Conservation (phyloP, 2,888 invertebrate genomes). For the Dasysyrphus albostriatus region DNA sequence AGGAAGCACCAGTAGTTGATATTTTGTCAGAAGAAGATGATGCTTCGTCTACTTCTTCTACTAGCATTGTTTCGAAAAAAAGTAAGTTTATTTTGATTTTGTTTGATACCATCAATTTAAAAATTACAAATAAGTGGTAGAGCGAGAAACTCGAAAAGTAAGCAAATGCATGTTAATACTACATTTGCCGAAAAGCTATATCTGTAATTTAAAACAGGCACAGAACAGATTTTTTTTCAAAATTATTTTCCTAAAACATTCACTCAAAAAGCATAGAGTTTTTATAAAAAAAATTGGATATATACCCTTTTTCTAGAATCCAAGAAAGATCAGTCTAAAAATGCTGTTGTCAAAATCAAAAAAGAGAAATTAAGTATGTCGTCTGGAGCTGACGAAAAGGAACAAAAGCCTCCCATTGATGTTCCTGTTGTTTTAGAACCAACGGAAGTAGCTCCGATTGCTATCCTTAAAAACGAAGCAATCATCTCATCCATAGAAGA, state of each 20-base stretch:
- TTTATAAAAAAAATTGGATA: too few relatives aligned
- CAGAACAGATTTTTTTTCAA: too few relatives aligned
- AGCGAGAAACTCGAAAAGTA: too few relatives aligned
- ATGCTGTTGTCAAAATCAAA: slow-evolving; percentile 42
- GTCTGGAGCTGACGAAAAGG: not conserved
- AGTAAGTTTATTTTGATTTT: slow-evolving; percentile 29
- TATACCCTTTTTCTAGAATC: slow-evolving; percentile 33
- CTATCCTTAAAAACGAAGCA: slow-evolving; percentile 66
- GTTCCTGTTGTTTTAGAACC: slow-evolving; percentile 60
- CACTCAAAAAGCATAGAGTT: too few relatives aligned
- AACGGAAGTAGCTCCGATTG: slow-evolving; percentile 6
- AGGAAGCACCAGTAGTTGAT: slow-evolving; percentile 74
- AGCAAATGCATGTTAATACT: too few relatives aligned
- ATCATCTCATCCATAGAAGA: slow-evolving; percentile 76
- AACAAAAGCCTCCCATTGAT: not conserved
- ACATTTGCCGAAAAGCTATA: too few relatives aligned
- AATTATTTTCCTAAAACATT: too few relatives aligned
- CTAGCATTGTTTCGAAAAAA: slow-evolving; percentile 41
- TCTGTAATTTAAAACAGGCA: too few relatives aligned
- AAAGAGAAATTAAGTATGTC: slow-evolving; percentile 47
- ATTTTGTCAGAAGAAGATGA: slow-evolving; percentile 76
- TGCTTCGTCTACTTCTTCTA: slow-evolving; percentile 36
- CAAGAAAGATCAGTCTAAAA: slow-evolving; percentile 36
- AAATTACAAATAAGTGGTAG: not conserved
- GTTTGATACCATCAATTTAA: not conserved